These are phyloP conservation scores for Antechinus flavipes DNA, from an alignment of 2,113 vertebrate genomes.

Conservation along the genomic window DNA sequence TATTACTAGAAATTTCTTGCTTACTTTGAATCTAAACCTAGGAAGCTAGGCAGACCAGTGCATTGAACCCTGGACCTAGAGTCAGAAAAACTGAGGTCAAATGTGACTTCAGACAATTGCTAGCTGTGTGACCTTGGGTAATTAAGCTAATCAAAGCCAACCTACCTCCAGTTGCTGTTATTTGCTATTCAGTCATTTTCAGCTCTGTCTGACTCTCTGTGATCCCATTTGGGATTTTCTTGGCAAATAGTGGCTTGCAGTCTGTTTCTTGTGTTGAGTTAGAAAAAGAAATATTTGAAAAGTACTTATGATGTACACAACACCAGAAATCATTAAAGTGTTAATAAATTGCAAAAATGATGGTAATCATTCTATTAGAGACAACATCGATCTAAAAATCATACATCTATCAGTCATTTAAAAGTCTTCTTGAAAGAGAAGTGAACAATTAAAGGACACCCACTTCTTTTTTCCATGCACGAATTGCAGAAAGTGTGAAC, in stretches of 20 bases:
- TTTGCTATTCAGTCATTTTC: not conserved
- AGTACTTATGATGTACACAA: slow-evolving; percentile 9
- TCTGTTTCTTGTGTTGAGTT: slow-evolving; percentile 35
- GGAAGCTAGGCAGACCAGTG: not conserved
- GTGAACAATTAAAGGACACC: slow-evolving; percentile 81
- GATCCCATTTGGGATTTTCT: not conserved
- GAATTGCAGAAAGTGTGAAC: slow-evolving; percentile 74
- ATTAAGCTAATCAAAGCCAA: not conserved
- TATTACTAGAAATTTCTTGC: not conserved
- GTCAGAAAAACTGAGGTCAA: not conserved
- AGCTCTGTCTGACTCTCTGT: not conserved
- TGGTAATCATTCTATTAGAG: slow-evolving; percentile 40
- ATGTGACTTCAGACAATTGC: not conserved
- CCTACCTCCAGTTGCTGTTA: not conserved
- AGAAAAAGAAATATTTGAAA: slow-evolving; percentile 45
- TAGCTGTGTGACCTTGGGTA: not conserved
- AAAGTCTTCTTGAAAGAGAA: slow-evolving; percentile 69
- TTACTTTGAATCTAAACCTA: not conserved
- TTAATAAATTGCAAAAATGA: slow-evolving; percentile 41
- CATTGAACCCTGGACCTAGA: not conserved
- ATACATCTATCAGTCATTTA: slow-evolving; percentile 72
- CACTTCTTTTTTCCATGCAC: slow-evolving; percentile 80
- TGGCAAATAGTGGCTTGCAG: not conserved
- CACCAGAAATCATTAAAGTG: not conserved
- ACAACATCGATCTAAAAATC: slow-evolving; percentile 34